Percentiles rank a stretch among this genome's conserved stretches.
Evolutionary conservation across 1,140 invertebrate species (phyloP).

Genomic region (Lepidurus couesii): DNA sequence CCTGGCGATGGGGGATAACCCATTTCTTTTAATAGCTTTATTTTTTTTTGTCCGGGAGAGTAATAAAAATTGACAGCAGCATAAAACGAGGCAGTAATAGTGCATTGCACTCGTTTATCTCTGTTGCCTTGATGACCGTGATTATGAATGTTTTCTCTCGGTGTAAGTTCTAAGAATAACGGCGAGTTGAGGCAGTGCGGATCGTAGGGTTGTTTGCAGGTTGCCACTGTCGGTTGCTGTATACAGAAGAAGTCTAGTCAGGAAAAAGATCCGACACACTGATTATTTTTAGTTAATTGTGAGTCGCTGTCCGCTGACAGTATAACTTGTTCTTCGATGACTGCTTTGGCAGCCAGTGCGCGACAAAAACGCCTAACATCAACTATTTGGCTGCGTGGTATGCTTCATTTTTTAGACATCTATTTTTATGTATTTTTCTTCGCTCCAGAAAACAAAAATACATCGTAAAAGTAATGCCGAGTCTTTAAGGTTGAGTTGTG

Average conservation of each 20-base stretch:
- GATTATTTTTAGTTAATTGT: slow-evolving; percentile 17
- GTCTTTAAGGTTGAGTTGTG: background rate
- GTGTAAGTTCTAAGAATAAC: background rate
- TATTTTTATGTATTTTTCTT: too few relatives aligned
- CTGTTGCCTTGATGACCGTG: background rate
- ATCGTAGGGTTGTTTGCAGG: background rate
- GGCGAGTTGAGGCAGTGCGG: background rate
- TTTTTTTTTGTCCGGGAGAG: background rate
- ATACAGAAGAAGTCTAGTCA: background rate
- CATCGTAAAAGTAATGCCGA: too few relatives aligned
- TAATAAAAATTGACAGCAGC: background rate
- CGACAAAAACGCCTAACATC: slow-evolving; percentile 6
- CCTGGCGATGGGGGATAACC: background rate
- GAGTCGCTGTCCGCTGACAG: background rate
- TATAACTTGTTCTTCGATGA: background rate
- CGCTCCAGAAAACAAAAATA: too few relatives aligned
- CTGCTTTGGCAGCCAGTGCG: background rate
- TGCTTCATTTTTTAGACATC: background rate
- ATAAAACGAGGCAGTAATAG: background rate
- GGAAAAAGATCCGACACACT: background rate
- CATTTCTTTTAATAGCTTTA: background rate
- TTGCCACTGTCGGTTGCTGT: background rate
- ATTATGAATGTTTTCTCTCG: background rate
- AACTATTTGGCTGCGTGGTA: background rate
- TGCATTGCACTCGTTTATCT: background rate